A percentile compares a stretch with the other conserved stretches of the same genome.
phyloP scores from a whole-genome alignment of 2,797 vertebrate species.

The Serranus cabrilla region DNA sequence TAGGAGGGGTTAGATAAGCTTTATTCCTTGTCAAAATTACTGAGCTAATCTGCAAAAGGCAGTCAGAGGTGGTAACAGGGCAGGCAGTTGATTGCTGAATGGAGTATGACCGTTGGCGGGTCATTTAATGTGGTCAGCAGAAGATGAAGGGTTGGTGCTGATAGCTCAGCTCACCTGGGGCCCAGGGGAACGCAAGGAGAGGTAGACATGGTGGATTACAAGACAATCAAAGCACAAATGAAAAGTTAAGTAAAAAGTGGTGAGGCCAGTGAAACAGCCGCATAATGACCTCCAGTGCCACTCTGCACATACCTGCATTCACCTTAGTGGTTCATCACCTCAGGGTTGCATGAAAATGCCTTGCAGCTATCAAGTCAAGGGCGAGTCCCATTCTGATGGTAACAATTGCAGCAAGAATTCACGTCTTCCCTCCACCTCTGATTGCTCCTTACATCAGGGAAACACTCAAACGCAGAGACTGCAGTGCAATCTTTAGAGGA shows the following conservation, averaged over 20 bases:
- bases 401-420: constrained; percentile 21
- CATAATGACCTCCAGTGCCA: background rate
- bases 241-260: background rate
- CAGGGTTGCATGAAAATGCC: constrained; percentile 34
- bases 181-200: background rate
- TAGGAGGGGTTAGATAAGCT: constrained; percentile 17
- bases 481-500: constrained; percentile 33
- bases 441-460: constrained; percentile 22
- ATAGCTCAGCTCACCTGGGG: constrained; percentile 4
- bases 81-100: constrained; percentile 27
- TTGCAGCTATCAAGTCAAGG: constrained; percentile 5
- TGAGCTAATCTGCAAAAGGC: constrained; percentile 24
- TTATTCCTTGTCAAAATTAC: constrained; percentile 29
- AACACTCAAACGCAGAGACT: constrained; percentile 11
- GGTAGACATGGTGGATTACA: background rate
- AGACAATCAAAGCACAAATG: background rate
- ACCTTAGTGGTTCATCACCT: constrained; percentile 13
- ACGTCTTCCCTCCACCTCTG: constrained; percentile 17
- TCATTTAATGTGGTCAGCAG: constrained; percentile 16
- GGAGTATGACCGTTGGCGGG: constrained; percentile 7
- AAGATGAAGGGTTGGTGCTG: constrained; percentile 20
- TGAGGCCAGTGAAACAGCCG: background rate
- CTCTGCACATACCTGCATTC: background rate
- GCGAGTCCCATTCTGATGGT: constrained; percentile 11
- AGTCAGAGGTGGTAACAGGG: constrained; percentile 27